phyloP scores from a whole-genome alignment of 1,140 invertebrate species.

The Drosophila paulistorum region DNA sequence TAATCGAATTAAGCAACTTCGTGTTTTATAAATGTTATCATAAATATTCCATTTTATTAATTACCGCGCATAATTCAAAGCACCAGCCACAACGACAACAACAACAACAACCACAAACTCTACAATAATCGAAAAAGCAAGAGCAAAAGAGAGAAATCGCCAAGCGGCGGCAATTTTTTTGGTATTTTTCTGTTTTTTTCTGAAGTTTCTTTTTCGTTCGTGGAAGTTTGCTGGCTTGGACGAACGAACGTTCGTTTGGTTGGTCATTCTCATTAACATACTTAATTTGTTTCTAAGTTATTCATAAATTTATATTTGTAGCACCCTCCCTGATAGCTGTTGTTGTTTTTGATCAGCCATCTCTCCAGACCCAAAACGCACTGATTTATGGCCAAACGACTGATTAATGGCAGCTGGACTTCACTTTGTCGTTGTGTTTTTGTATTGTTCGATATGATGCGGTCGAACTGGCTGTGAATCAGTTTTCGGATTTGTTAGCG shows the following conservation, averaged over 20 bases:
- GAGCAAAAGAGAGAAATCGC: conserved; percentile 41
- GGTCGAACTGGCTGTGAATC: conserved; percentile 63
- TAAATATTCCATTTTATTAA: conserved; percentile 82
- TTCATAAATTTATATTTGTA: conserved; percentile 81
- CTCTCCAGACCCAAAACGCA: conserved; percentile 8
- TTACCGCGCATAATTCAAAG: conserved; percentile 77
- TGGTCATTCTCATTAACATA: conserved; percentile 69
- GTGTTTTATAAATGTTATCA: conserved; percentile 82
- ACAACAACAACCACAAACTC: background rate
- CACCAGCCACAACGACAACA: background rate
- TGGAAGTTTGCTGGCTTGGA: conserved; percentile 19
- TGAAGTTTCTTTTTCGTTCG: conserved; percentile 20
- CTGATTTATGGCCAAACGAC: conserved; percentile 68
- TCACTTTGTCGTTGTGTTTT: too few species aligned
- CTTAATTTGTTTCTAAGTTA: conserved; percentile 81
- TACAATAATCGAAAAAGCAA: conserved; percentile 20
- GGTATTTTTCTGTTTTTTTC: conserved; percentile 33
- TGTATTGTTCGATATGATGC: conserved; percentile 24
- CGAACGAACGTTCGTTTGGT: background rate
- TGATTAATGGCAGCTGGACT: conserved; percentile 69
- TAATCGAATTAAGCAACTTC: conserved; percentile 81
- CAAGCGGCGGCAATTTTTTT: conserved; percentile 36
- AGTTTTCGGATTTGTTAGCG: conserved; percentile 42
- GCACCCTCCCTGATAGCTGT: conserved; percentile 50
- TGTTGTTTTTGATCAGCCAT: conserved; percentile 41